Percentiles rank a stretch among this genome's conserved stretches.
Conservation (phyloP, 1,140 invertebrate species). For the Drosophila fuyamai region DNA sequence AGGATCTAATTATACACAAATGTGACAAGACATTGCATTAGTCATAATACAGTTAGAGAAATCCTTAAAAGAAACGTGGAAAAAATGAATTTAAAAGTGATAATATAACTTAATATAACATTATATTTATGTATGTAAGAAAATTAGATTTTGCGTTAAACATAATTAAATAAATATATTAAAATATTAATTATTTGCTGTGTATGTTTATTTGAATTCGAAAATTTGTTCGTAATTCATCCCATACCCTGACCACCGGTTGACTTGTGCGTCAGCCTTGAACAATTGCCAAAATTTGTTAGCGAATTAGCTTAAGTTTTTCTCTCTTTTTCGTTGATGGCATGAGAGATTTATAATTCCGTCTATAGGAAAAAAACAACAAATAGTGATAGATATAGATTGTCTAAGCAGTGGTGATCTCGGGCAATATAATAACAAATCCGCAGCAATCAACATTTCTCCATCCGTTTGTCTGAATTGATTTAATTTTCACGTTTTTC, state of each 20-base stretch:
- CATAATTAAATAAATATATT: not conserved
- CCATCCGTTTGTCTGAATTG: constrained; percentile 19
- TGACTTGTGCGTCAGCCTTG: constrained; percentile 66
- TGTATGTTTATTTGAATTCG: constrained; percentile 7
- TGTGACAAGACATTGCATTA: constrained; percentile 27
- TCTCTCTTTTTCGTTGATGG: constrained; percentile 19
- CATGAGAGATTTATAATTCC: constrained; percentile 56
- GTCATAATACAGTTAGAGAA: constrained; percentile 26
- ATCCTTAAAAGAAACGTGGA: not conserved
- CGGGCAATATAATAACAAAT: constrained; percentile 55
- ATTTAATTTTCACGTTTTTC: constrained; percentile 44
- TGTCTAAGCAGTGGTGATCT: constrained; percentile 32
- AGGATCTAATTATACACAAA: constrained; percentile 14
- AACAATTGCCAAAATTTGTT: constrained; percentile 70
- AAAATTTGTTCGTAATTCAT: constrained; percentile 15
- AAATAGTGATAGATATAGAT: constrained; percentile 22
- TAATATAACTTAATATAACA: too few relatives aligned
- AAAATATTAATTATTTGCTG: constrained; percentile 42
- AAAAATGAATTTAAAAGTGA: not conserved
- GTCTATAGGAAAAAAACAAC: constrained; percentile 13
- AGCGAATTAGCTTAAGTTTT: constrained; percentile 35
- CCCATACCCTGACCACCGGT: constrained; percentile 11
- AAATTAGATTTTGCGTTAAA: too few relatives aligned
- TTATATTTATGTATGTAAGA: too few relatives aligned
- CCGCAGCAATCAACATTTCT: constrained; percentile 45